Base-by-base conservation (phyloP, 2,888 invertebrate species). In the Diplazon laetatorius region DNA sequence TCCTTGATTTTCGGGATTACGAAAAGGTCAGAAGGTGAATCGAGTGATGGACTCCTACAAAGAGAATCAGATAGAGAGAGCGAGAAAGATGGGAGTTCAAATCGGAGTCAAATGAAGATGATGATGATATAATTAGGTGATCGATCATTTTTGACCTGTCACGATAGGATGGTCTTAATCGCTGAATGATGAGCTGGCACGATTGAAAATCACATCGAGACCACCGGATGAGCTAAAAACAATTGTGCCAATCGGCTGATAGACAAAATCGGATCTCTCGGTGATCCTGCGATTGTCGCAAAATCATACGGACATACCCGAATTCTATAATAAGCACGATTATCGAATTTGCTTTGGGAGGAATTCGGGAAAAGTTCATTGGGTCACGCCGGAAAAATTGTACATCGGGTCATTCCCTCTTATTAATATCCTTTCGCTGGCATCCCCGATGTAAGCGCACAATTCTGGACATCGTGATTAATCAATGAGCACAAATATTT, bases 261-360 rank as follows among this genome's bases (percentile, higher is more conserved):
- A n/a, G n/a, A 30, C 25, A 35, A 69, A 63, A 73, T 35, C 57
- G 39, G 39, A 69, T 72, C 68, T 57, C 35, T 25, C n/a, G 44
- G 30, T 30, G 39, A 48, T 68, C 22, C 44, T 46, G 22, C 5
- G 46, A 30, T 48, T 69, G 39, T 68, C 60, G 18, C 66, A 71
- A 76, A 76, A 72, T 25, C 68, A 46, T 48, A 30, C 62, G 66
- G 46, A 59, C n/a, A n/a, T n/a, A 60, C 60, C 46, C n/a, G n/a
- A n/a, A 63, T 77, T 30, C 68, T 48, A 50, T 60, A 66, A 71
- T 65, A 46, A 52, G 37, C 22, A 48, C 44, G n/a, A n/a, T n/a
- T n/a, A n/a, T n/a, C n/a, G n/a, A n/a, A n/a, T 30, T 2, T 52
- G 59, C 12, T 50, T 1, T 25, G 18, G 9, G 30, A 39, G 18